Conservation (phyloP, 1,140 invertebrate genomes). For the Dinothrombium tinctorium region DNA sequence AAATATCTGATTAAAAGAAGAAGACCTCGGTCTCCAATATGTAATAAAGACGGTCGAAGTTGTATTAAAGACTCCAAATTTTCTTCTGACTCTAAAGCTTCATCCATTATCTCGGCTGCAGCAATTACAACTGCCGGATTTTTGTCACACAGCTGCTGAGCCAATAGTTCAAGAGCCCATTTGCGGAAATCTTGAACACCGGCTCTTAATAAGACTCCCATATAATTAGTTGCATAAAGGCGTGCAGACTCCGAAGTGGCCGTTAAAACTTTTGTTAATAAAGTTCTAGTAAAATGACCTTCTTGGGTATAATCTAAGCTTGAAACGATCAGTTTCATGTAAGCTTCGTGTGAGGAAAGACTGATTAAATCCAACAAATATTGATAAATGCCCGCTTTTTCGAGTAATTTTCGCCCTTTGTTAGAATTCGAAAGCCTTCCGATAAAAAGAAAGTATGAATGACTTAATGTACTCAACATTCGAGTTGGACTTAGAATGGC, state of each 20-base stretch:
- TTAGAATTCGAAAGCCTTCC: slow-evolving; percentile 53
- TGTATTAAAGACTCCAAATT: slow-evolving; percentile 53
- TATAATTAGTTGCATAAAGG: slow-evolving; percentile 66
- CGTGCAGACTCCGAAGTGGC: slow-evolving; percentile 36
- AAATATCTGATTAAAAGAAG: slow-evolving; percentile 56
- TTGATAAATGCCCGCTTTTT: slow-evolving; percentile 48
- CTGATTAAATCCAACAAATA: slow-evolving; percentile 26
- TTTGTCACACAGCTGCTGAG: slow-evolving; percentile 52
- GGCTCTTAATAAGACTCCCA: slow-evolving; percentile 55
- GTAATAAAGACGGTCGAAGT: slow-evolving; percentile 38
- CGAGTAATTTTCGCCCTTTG: slow-evolving; percentile 40
- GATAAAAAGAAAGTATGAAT: slow-evolving; percentile 78
- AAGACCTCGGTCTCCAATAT: slow-evolving; percentile 56
- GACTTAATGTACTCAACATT: slow-evolving; percentile 61
- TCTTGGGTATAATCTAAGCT: slow-evolving; percentile 58
- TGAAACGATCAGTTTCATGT: slow-evolving; percentile 71
- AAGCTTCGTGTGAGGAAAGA: slow-evolving; percentile 60
- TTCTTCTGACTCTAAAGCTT: slow-evolving; percentile 51
- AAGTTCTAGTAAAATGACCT: slow-evolving; percentile 30
- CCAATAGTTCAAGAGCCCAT: slow-evolving; percentile 60
- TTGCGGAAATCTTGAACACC: slow-evolving; percentile 26
- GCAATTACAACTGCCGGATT: slow-evolving; percentile 40
- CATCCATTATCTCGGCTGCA: slow-evolving; percentile 60
- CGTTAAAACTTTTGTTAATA: slow-evolving; percentile 25
- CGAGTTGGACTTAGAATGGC: slow-evolving; percentile 66